Evolutionary conservation across 2,797 vertebrate genomes (phyloP), one percentile per base, ranked within the genome.

Genomic region (Chelon labrosus): DNA sequence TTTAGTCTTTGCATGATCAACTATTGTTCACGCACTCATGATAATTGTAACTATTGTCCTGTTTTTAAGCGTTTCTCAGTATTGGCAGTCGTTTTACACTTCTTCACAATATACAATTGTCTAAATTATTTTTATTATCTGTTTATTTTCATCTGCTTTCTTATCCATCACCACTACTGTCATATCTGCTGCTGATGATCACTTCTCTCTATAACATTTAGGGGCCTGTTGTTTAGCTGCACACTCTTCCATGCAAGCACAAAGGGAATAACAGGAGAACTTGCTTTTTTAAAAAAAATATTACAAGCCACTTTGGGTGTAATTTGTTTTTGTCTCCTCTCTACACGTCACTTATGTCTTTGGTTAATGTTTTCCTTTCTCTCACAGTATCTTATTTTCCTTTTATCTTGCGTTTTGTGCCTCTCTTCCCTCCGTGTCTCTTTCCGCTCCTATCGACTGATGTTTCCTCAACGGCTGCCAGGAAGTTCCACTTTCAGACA

Each of bases 401-500:
- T 77, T 73, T 64, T 37, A 39, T 47, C 31, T 52, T 70, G 19
- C 65, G 47, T 70, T 84, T 70, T 79, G 49, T 84, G 27, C 52
- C 22, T 75, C 17, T 75, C 60, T 54, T 70, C 68, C 63, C 50
- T 61, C 61, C 71, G 31, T 82, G 44, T 66, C 42, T 85, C 75
- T 71, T 83, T 84, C 71, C 78, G 16, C 69, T 79, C 65, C 78
- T 74, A 73, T 77, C 39, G 42, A 87, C 66, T 84, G 84, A 85
- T 84, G 79, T 84, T 92, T 92, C 88, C 90, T 91, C 59, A 80
- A n/a, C 42, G 53, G 38, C 82, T 83, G 76, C 75, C 73, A 63
- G 84, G 84, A 85, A 71, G 72, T 62, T 62, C n/a, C 57, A 25
- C 38, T 22, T 42, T 60, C 71, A 50, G 64, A 62, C 47, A 52